Evolutionary conservation across 2,888 invertebrate species (phyloP).

Genomic region (Thereva nobilitata): DNA sequence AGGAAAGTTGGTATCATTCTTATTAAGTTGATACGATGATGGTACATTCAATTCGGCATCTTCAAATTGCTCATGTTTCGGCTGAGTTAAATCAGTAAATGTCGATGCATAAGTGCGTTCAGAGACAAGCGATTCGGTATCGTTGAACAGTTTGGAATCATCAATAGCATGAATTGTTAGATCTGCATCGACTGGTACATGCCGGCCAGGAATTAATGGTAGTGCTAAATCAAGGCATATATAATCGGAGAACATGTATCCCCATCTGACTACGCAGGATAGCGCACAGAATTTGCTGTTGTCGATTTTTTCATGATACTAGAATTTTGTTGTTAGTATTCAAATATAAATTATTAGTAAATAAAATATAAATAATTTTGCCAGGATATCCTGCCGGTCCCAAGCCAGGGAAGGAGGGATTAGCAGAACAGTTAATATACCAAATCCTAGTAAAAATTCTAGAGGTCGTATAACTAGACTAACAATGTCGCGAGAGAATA

Average conservation of each 20-base stretch:
- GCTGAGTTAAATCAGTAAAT: neutral
- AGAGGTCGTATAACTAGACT: too few species aligned
- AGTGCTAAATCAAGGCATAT: conserved; percentile 58
- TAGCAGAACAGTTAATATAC: neutral
- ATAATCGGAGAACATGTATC: conserved; percentile 58
- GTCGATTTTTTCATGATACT: conserved; percentile 57
- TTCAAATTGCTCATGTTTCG: conserved; percentile 4
- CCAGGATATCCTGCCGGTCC: neutral
- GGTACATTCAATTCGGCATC: neutral
- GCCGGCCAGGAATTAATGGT: conserved; percentile 54
- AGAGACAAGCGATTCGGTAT: conserved; percentile 11
- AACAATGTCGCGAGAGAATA: too few species aligned
- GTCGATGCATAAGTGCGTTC: neutral
- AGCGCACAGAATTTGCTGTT: conserved; percentile 56
- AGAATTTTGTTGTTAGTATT: conserved; percentile 36
- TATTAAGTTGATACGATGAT: neutral
- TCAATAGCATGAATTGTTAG: neutral
- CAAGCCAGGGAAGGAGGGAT: neutral
- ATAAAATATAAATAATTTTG: too few species aligned
- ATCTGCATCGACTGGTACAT: conserved; percentile 52
- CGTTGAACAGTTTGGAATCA: neutral
- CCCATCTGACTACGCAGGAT: conserved; percentile 58
- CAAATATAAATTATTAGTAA: too few species aligned
- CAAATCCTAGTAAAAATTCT: too few species aligned
- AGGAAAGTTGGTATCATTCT: conserved; percentile 10